phyloP scores from a whole-genome alignment of 1,140 invertebrate genomes.

The Danaus melanippus region DNA sequence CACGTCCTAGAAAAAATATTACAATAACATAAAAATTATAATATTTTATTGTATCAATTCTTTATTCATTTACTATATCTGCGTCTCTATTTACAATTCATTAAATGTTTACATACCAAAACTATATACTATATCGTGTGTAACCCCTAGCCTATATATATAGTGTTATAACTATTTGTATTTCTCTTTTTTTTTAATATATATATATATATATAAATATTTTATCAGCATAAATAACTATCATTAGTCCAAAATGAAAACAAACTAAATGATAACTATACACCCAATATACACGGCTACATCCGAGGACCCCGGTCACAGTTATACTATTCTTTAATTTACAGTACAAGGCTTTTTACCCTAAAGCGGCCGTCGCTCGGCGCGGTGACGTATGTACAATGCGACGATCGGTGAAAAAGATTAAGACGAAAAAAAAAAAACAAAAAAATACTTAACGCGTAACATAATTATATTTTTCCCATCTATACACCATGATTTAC shows the following conservation, averaged over 20 bases:
- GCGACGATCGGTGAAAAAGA: slow-evolving; percentile 28
- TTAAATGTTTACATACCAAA: slow-evolving; percentile 69
- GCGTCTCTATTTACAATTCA: slow-evolving; percentile 64
- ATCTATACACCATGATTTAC: slow-evolving; percentile 69
- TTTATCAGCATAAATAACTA: slow-evolving; percentile 70
- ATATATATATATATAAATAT: slow-evolving; percentile 61
- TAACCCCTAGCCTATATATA: slow-evolving; percentile 67
- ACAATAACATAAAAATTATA: slow-evolving; percentile 65
- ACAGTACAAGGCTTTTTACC: slow-evolving; percentile 59
- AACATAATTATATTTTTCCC: slow-evolving; percentile 66
- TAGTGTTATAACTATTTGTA: slow-evolving; percentile 67
- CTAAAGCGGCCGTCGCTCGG: slow-evolving; percentile 27
- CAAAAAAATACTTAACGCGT: slow-evolving; percentile 55
- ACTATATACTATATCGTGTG: slow-evolving; percentile 64
- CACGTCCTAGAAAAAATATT: slow-evolving; percentile 63
- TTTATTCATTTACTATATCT: slow-evolving; percentile 62
- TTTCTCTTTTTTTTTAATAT: slow-evolving; percentile 54
- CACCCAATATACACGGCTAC: slow-evolving; percentile 69
- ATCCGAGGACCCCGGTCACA: slow-evolving; percentile 54
- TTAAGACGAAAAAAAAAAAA: slow-evolving; percentile 42
- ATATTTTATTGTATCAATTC: slow-evolving; percentile 68
- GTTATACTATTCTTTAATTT: slow-evolving; percentile 60
- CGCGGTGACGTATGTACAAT: slow-evolving; percentile 46
- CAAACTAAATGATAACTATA: slow-evolving; percentile 64
- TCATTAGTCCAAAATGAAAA: slow-evolving; percentile 63